Conservation (phyloP, 2,797 vertebrate species). For the Coregonus sp. region DNA sequence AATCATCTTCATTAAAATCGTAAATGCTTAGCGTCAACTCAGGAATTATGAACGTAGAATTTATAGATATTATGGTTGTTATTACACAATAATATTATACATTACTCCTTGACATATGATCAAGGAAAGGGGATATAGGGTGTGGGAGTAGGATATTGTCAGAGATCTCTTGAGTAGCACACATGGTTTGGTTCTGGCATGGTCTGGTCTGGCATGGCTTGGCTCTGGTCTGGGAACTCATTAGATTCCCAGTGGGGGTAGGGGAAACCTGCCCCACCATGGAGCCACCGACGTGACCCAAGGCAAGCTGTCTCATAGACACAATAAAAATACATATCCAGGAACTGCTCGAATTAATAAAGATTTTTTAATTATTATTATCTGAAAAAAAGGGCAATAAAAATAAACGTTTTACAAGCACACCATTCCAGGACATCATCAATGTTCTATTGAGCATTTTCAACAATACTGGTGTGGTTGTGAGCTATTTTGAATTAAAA, state of each 20-base stretch:
- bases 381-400: no score
- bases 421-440: no score
- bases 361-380: no score
- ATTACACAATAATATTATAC: neutral
- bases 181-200: slow-evolving; percentile 50
- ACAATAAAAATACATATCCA: no score
- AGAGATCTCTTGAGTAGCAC: slow-evolving; percentile 34
- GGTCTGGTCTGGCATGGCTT: slow-evolving; percentile 33
- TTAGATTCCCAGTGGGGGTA: slow-evolving; percentile 49
- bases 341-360: no score
- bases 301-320: slow-evolving; percentile 11
- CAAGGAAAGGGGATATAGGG: neutral
- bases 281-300: neutral
- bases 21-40: no score
- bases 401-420: no score
- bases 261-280: slow-evolving; percentile 12
- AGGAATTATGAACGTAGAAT: no score
- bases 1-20: no score
- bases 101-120: neutral
- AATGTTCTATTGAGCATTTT: no score
- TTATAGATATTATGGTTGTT: neutral
- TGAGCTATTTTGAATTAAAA: neutral
- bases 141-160: slow-evolving; percentile 12
- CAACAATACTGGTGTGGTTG: neutral
- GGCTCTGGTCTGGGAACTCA: slow-evolving; percentile 53